These are phyloP conservation scores for Crenichthys baileyi DNA, from an alignment of 2,797 vertebrate species.

Conservation along the genomic window DNA sequence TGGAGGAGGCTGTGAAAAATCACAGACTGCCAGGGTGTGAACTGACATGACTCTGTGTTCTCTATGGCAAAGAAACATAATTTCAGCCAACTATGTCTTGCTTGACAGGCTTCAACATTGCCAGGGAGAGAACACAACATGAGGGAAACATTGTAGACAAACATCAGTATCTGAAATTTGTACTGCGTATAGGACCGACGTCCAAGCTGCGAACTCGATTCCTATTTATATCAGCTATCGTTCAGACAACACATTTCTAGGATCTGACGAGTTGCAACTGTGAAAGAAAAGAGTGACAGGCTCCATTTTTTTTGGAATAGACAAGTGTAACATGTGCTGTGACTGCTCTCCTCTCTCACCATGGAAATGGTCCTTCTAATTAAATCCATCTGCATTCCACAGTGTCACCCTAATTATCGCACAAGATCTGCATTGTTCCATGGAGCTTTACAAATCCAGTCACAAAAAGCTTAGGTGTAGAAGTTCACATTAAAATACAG, in stretches of 20 bases:
- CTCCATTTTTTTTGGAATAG: constrained; percentile 42
- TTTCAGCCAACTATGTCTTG: constrained; percentile 51
- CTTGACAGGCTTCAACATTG: constrained; percentile 36
- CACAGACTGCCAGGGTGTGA: constrained; percentile 60
- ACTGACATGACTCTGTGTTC: constrained; percentile 60
- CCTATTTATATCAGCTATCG: constrained; percentile 37
- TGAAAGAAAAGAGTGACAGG: constrained; percentile 55
- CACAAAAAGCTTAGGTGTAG: not conserved
- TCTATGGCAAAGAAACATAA: constrained; percentile 49
- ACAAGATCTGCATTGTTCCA: constrained; percentile 11
- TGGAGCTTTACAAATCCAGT: constrained; percentile 1
- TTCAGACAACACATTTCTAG: constrained; percentile 54
- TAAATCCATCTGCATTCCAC: constrained; percentile 35
- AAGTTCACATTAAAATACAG: constrained; percentile 4
- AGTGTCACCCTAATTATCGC: constrained; percentile 43
- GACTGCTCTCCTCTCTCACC: constrained; percentile 61
- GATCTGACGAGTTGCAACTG: constrained; percentile 58
- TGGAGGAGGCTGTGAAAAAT: constrained; percentile 65
- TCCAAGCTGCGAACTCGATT: not conserved
- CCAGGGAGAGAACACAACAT: constrained; percentile 2
- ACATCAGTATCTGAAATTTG: constrained; percentile 6
- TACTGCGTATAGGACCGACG: not conserved
- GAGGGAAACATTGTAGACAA: not conserved
- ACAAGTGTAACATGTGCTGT: constrained; percentile 71
- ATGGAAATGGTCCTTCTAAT: constrained; percentile 55